Base-by-base conservation (phyloP, 2,888 invertebrate genomes). In the Drosophila neonasuta region DNA sequence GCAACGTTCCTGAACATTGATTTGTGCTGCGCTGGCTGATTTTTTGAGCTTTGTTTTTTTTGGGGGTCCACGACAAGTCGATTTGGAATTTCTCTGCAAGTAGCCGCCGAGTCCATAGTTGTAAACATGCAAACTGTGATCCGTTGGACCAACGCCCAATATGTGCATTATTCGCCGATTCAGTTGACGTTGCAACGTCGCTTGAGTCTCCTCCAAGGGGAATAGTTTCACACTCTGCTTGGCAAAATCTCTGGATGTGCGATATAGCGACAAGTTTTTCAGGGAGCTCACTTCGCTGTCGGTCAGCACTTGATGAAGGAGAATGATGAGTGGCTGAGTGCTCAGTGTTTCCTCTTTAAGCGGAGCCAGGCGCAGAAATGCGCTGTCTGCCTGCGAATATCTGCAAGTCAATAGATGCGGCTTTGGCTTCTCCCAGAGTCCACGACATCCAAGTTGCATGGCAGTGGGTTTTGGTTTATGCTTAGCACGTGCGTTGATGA, bases 291-390 rank as follows among this genome's bases (percentile, higher is more conserved):
- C 62, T 49, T 78, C 74, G 1, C 30, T 46, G 1, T 77, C 64
- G 6, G 65, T 41, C 4, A 79, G 44, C 5, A 80, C 64, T 6
- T 74, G 55, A 17, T 77, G 80, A 29, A 54, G 68, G 2, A 77
- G 68, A 11, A 58, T 9, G 11, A 80, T 62, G 17, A 34, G n/a
- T 1, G 78, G 77, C 8, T 77, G 4, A 4, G 17, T 0, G 24
- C 24, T 66, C 1, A 80, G 44, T 0, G 39, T 50, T 34, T 80
- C 78, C 51, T 63, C 6, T 44, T 80, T 80, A 1, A 80, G 15
- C 2, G 79, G 80, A 6, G 75, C 68, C 11, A 79, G 42, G n/a
- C 11, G 57, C 0, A 66, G 42, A 9, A 70, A 75, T 0, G 41
- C 51, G 0, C 63, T 60, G 6, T 30, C 39, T 1, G 66, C 20